Evolutionary conservation across 1,140 invertebrate species (phyloP).

Genomic region (Pinna nobilis): DNA sequence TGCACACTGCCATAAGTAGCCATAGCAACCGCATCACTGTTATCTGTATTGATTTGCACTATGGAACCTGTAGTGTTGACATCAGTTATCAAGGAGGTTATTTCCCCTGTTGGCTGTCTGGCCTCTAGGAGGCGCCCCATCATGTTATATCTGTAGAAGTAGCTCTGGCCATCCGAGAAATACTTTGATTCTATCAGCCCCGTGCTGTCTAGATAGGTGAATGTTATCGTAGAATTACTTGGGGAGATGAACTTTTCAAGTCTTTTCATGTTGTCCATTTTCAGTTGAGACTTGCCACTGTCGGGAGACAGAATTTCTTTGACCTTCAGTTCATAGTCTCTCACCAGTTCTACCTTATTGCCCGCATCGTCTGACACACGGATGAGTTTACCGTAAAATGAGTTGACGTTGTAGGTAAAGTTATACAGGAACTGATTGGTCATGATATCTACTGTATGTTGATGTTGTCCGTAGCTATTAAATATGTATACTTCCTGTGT

Average conservation of each 20-base stretch:
- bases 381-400: constrained; percentile 94
- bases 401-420: constrained; percentile 97
- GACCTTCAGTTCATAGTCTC: constrained; percentile 81
- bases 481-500: constrained; percentile 96
- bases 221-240: constrained; percentile 93
- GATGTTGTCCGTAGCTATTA: constrained; percentile 95
- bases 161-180: constrained; percentile 88
- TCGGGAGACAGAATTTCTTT: constrained; percentile 96
- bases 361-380: constrained; percentile 94
- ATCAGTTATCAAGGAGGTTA: constrained; percentile 81
- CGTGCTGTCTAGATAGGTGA: constrained; percentile 92
- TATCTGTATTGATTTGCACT: constrained; percentile 70
- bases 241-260: constrained; percentile 91
- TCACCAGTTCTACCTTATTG: constrained; percentile 87
- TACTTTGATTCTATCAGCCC: constrained; percentile 83
- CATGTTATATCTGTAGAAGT: constrained; percentile 91
- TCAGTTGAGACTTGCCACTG: constrained; percentile 91
- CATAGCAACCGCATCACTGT: constrained; percentile 69
- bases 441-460: constrained; percentile 92
- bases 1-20: constrained; percentile 74
- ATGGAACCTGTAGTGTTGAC: constrained; percentile 72
- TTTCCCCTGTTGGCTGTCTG: constrained; percentile 92
- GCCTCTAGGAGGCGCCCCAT: constrained; percentile 88
- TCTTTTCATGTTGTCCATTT: constrained; percentile 89
- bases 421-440: constrained; percentile 93